A percentile compares a stretch with the other conserved stretches of the same genome.
Conservation (phyloP, 2,113 vertebrate species). For the Lepus timidus region DNA sequence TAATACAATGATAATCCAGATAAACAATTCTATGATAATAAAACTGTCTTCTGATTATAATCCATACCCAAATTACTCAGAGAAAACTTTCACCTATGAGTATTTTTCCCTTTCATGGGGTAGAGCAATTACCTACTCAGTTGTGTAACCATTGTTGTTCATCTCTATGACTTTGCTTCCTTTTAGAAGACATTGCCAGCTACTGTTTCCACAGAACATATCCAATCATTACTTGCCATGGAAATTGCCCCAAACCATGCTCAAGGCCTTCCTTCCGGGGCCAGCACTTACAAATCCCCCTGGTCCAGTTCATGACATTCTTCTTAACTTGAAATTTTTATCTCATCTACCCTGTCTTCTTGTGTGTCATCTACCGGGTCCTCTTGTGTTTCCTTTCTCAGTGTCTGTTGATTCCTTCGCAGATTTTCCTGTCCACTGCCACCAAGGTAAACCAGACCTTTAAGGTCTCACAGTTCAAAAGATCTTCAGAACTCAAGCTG, state of each 20-base stretch:
- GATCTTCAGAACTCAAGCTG: neutral
- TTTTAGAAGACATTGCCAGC: constrained; percentile 11
- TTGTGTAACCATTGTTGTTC: neutral
- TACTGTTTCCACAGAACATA: neutral
- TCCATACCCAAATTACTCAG: constrained; percentile 32
- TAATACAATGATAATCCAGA: neutral
- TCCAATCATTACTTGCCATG: neutral
- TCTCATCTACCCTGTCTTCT: neutral
- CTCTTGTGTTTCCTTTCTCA: neutral
- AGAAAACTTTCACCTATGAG: neutral
- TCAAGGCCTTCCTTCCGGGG: neutral
- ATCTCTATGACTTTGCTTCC: neutral
- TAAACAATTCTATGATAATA: neutral
- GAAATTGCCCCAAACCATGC: neutral
- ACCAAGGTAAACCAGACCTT: neutral
- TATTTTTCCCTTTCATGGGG: neutral
- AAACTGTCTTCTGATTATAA: neutral
- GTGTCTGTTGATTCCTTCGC: neutral
- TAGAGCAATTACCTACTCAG: neutral
- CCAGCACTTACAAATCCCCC: neutral
- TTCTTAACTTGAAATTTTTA: neutral
- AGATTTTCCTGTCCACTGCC: neutral
- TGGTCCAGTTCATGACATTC: neutral
- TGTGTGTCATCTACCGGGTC: neutral
- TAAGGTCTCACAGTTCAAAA: constrained; percentile 11